Base-by-base conservation (phyloP, 2,797 vertebrate genomes). In the Astyanax mexicanus region DNA sequence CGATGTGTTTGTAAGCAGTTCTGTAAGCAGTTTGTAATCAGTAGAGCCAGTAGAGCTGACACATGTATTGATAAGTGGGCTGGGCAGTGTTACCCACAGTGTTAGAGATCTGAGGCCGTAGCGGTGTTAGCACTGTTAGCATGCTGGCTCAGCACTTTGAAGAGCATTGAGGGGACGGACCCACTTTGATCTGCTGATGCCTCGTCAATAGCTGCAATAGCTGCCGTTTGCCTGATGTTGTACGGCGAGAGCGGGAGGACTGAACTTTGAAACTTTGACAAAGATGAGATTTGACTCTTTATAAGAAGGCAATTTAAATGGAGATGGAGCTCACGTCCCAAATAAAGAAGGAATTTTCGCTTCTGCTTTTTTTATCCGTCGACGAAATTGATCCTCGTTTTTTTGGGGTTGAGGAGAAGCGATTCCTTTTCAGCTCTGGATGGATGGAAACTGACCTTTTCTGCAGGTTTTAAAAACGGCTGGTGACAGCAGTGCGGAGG, bases 181-280 rank as follows among this genome's bases (percentile, higher is more conserved):
- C 25, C 23, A 64, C 51, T 79, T 77, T 70, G 55, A 81, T 80
- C 70, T 70, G n/a, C 54, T 75, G 71, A 81, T 60, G 72, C 62
- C 78, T 81, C 38, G 72, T 78, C 75, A 67, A 75, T 73, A 61
- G 40, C 52, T 57, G 69, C 75, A 67, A 75, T 73, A 61, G 40
- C 52, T 57, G 69, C 67, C 55, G 55, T 71, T 72, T 27, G 68
- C 61, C 68, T 51, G 57, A 71, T 25, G 21, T 69, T 44, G 40
- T 75, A 37, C 49, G 51, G 54, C 21, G 57, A 66, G 35, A 58
- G 70, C 15, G 37, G 17, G 27, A 19, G 49, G 40, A 19, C 66
- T 72, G 69, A 75, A 78, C 69, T 78, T 69, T 58, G 52, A 13
- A 54, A 54, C 51, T 54, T 54, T 27, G 51, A 76, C 69, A 79